Base-by-base conservation (phyloP, 1,140 invertebrate genomes). In the Pseudomyrmex sp. region DNA sequence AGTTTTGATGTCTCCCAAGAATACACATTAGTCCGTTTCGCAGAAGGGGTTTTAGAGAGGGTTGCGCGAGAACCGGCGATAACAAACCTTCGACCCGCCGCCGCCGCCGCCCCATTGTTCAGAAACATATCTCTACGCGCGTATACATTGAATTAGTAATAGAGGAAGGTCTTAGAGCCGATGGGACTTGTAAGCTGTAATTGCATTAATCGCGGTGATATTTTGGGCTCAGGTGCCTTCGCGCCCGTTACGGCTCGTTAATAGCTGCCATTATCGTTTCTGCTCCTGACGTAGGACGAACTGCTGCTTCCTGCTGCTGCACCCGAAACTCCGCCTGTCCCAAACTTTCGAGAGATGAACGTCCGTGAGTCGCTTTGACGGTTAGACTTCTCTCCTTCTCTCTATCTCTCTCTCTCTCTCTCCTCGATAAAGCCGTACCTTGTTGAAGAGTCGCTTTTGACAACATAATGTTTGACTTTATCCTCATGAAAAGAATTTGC, bases 131-230 rank as follows among this genome's bases (percentile, higher is more conserved):
- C 58, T 84, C 68, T 20, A 59, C 79, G 85, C 69, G 85, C 54
- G 5, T 35, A 18, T 18, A 79, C 82, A 74, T 77, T 92, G 91
- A 92, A 92, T 92, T 91, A 91, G 87, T 92, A 90, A 92, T 88
- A 80, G 74, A 79, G 58, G 73, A 35, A 76, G 90, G 89, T 90
- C 88, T 91, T 87, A 85, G 85, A 87, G 90, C 76, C 86, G 90
- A 90, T 92, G 91, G 89, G 89, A 93, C 93, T 94, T 93, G 92
- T 92, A 94, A 93, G 93, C 93, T 93, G 92, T 94, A 94, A 94
- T 94, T 94, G 93, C 93, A 92, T 94, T 93, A 93, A 93, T 94
- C 93, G 93, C 89, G 92, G 92, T 92, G 93, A 93, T 93, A 94
- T 94, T 93, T 93, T 93, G 93, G 93, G 92, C 92, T 93, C 93